Evolutionary conservation across 2,888 invertebrate genomes (phyloP), one percentile per base, ranked within the genome.

Genomic region (Trissolcus japonicus): DNA sequence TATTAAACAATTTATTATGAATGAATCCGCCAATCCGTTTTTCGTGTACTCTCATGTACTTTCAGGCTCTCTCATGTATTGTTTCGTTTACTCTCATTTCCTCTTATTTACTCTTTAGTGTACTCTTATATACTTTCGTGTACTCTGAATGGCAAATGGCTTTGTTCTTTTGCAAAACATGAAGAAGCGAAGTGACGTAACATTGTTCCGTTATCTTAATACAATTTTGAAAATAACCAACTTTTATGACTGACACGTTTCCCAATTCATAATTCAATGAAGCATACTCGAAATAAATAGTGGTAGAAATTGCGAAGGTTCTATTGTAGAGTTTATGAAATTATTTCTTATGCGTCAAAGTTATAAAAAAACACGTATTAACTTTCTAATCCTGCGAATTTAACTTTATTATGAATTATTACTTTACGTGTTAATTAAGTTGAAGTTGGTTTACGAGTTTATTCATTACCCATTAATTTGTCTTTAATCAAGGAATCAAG

Each of bases 381-480:
- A 82, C 81, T 83, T 83, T 83, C 82, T 81, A 82, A 69, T 78
- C 66, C 67, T 65, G 73, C 79, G 80, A 82, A 80, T 79, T 83
- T 80, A 81, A 82, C 79, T 82, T 81, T 81, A 81, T 13, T 46
- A 62, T 56, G 14, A 59, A 46, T 68, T 41, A 68, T 60, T 14
- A 16, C 29, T 29, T 29, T 13, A 21, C 19, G 29, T 13, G 16
- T 48, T 71, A 54, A 62, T 62, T 55, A 62, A 56, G 14, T 50
- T 17, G n/a, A 17, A 50, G 6, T 14, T 14, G 19, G 14, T 21
- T 21, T 57, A 61, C 43, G 14, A 43, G 14, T 29, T 29, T 61
- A 7, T 14, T 53, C 21, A 4, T 40, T 19, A 53, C 13, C 14
- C 16, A 35, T 48, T 48, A 14, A 46, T 40, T 16, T 41, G 7